These are phyloP conservation scores for Etia nguti DNA, from an alignment of 2,113 vertebrate species.

Conservation along the genomic window DNA sequence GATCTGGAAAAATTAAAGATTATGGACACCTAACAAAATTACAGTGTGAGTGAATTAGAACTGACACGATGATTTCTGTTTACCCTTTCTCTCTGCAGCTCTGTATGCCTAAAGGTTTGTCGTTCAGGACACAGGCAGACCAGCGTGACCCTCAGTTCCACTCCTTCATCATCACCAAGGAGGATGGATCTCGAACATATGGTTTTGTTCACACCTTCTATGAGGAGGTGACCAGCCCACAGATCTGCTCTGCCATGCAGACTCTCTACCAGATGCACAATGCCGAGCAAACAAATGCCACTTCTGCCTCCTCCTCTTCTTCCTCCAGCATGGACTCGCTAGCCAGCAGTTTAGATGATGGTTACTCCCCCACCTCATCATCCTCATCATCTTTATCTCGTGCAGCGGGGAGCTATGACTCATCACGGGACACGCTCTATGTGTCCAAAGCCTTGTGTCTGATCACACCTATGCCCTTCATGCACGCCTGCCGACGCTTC, in stretches of 20 bases:
- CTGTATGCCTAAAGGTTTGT: conserved; percentile 97
- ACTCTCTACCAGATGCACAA: conserved; percentile 99
- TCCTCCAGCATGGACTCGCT: conserved; percentile 88
- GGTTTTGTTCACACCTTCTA: conserved; percentile 97
- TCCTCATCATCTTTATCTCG: conserved; percentile 79
- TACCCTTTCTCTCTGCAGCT: conserved; percentile 70
- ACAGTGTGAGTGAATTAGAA: background rate
- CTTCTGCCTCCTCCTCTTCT: conserved; percentile 69
- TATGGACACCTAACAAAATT: background rate
- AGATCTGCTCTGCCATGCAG: conserved; percentile 99
- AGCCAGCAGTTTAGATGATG: conserved; percentile 83
- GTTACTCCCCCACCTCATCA: conserved; percentile 65
- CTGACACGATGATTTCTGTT: background rate
- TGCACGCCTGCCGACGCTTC: conserved; percentile 89
- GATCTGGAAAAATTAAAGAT: background rate
- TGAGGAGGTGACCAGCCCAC: conserved; percentile 97
- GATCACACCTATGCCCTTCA: conserved; percentile 94
- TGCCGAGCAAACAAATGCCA: conserved; percentile 77
- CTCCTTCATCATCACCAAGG: conserved; percentile 96
- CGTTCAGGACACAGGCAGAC: conserved; percentile 95
- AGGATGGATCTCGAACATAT: conserved; percentile 96
- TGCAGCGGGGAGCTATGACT: conserved; percentile 68
- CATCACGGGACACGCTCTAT: conserved; percentile 85
- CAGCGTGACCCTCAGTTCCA: conserved; percentile 90
- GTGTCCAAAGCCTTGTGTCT: conserved; percentile 98